A percentile compares a stretch with the other conserved stretches of the same genome.
These are phyloP conservation scores for Schmidtea mediterranea DNA, from an alignment of 1,140 invertebrate species.

Conservation along the genomic window DNA sequence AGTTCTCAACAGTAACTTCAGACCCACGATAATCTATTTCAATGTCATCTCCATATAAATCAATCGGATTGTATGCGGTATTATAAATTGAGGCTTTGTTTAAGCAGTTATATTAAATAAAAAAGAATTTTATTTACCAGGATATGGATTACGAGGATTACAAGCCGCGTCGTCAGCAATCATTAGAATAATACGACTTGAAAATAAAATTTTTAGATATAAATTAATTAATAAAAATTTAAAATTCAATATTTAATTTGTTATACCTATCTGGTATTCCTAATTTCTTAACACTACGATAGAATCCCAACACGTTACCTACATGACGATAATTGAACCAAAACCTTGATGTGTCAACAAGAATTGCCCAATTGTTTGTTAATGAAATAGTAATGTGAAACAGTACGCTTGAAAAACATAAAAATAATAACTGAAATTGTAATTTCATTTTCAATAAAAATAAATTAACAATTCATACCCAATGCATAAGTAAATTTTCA, in stretches of 20 bases:
- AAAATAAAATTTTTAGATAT: no score
- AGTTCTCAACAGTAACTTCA: slow-evolving; percentile 93
- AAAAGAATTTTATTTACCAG: slow-evolving; percentile 32
- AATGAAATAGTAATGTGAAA: no score
- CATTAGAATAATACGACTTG: slow-evolving; percentile 66
- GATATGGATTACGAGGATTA: slow-evolving; percentile 78
- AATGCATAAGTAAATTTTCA: no score
- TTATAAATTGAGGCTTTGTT: slow-evolving; percentile 66
- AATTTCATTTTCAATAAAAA: no score
- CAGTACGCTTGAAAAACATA: no score
- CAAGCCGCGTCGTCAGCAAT: slow-evolving; percentile 98
- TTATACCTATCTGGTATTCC: slow-evolving; percentile 83
- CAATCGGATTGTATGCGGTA: slow-evolving; percentile 84
- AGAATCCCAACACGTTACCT: slow-evolving; percentile 88
- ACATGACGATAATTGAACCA: slow-evolving; percentile 99
- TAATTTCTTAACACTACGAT: slow-evolving; percentile 76
- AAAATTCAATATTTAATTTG: no score
- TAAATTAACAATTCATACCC: no score
- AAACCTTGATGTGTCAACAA: slow-evolving; percentile 87
- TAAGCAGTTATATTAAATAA: no score
- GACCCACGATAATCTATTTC: slow-evolving; percentile 96
- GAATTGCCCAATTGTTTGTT: slow-evolving; percentile 97
- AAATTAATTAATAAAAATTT: no score
- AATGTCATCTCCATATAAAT: slow-evolving; percentile 94
- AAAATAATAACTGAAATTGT: no score